Percentiles rank a stretch among this genome's conserved stretches.
Conservation (phyloP, 2,888 invertebrate species). For the Crepidodera aurea region DNA sequence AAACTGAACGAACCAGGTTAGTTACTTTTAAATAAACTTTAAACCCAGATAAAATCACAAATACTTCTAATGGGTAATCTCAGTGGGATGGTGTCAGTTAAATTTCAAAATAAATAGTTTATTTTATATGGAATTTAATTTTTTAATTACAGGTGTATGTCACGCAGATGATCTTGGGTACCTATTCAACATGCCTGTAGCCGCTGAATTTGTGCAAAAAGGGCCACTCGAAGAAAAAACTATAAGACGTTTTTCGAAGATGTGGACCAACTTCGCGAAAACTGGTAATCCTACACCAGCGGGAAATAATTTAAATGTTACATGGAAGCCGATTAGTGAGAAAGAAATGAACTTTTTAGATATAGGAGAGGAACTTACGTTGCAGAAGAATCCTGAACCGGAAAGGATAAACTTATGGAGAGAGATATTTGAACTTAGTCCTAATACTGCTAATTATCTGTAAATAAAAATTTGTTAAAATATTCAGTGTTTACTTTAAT, state of each 20-base stretch:
- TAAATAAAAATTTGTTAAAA: conserved; percentile 2
- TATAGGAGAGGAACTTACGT: conserved; percentile 47
- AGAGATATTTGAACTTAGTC: conserved; percentile 20
- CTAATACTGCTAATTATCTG: background rate
- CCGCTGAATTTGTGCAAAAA: background rate
- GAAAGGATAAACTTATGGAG: conserved; percentile 51
- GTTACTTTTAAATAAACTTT: too few relatives aligned
- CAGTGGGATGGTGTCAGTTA: too few relatives aligned
- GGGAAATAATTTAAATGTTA: conserved; percentile 31
- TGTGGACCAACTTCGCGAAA: conserved; percentile 52
- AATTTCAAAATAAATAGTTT: too few relatives aligned
- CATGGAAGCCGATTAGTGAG: conserved; percentile 45
- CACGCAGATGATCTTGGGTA: conserved; percentile 49
- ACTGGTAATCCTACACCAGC: conserved; percentile 45
- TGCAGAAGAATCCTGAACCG: conserved; percentile 45
- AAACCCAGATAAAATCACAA: too few relatives aligned
- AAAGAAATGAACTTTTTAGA: conserved; percentile 47
- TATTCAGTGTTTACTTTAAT: background rate
- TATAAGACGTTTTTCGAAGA: conserved; percentile 42
- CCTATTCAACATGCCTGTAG: conserved; percentile 39
- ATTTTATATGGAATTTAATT: too few relatives aligned
- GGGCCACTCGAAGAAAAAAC: conserved; percentile 39
- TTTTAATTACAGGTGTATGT: conserved; percentile 45
- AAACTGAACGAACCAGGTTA: background rate
- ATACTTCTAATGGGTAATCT: too few relatives aligned